phyloP scores from a whole-genome alignment of 2,797 vertebrate species.

The Brachyalestes nurse region DNA sequence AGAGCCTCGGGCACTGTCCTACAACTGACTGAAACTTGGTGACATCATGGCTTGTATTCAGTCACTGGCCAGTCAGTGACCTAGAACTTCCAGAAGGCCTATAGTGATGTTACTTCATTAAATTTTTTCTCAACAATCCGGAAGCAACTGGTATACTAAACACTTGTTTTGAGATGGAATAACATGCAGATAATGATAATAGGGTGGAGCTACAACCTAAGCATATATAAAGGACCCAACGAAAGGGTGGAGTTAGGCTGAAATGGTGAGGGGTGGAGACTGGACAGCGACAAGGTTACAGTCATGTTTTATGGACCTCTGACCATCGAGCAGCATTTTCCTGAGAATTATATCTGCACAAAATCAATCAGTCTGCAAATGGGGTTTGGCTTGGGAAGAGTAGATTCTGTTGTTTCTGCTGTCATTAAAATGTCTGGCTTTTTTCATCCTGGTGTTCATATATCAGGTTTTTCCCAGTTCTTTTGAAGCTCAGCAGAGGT shows the following conservation, averaged over 20 bases:
- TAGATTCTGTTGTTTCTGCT: background rate
- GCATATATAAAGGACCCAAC: no score
- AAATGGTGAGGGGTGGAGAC: background rate
- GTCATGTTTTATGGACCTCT: background rate
- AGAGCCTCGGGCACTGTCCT: no score
- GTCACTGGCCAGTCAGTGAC: no score
- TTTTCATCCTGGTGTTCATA: constrained; percentile 55
- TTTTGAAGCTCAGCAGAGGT: background rate
- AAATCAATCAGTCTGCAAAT: background rate
- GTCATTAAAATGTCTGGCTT: constrained; percentile 66
- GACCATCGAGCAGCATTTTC: background rate
- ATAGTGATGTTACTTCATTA: no score
- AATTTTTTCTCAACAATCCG: no score
- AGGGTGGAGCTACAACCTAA: background rate
- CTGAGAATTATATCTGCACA: background rate
- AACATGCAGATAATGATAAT: background rate
- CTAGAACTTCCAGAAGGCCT: no score
- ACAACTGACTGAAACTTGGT: no score
- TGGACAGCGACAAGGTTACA: background rate
- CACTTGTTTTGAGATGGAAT: no score
- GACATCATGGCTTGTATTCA: no score
- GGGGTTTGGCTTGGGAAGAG: background rate
- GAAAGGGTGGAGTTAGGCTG: no score
- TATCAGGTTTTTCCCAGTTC: constrained; percentile 31
- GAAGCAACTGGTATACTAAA: no score